Evolutionary conservation across 1,140 invertebrate species (phyloP).

Genomic region (Bombus pascuorum): DNA sequence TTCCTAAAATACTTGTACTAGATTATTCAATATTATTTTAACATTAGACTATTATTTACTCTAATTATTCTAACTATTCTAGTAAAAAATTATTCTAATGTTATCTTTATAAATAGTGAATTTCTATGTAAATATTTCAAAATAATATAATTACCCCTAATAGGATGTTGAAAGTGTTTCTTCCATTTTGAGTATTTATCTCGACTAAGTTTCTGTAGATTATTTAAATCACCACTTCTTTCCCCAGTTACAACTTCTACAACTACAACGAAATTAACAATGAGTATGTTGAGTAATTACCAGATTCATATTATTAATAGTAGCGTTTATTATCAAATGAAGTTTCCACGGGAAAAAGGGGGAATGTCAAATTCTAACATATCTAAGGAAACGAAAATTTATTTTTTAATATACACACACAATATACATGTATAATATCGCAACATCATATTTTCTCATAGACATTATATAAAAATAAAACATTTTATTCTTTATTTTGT

Average conservation of each 20-base stretch:
- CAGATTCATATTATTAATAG: neutral
- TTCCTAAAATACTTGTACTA: conserved; percentile 9
- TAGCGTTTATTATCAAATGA: neutral
- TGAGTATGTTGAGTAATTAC: neutral
- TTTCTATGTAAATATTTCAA: neutral
- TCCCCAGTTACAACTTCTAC: conserved; percentile 79
- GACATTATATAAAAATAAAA: too few relatives aligned
- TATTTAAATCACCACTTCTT: conserved; percentile 73
- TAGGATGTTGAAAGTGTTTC: neutral
- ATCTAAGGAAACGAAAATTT: too few relatives aligned
- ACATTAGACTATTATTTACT: too few relatives aligned
- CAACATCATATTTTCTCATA: too few relatives aligned
- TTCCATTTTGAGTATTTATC: conserved; percentile 45
- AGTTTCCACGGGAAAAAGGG: too few relatives aligned
- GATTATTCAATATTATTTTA: neutral
- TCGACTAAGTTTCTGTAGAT: conserved; percentile 55
- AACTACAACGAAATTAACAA: conserved; percentile 69
- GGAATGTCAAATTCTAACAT: too few relatives aligned
- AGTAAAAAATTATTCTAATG: neutral
- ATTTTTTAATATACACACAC: too few relatives aligned
- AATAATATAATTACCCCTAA: conserved; percentile 18
- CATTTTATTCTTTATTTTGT: too few relatives aligned
- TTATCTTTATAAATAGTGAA: neutral
- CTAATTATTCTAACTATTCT: neutral
- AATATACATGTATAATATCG: too few relatives aligned